A percentile compares a stretch with the other conserved stretches of the same genome.
Conservation (phyloP, 2,888 invertebrate species). For the Drosophila paramelanica region DNA sequence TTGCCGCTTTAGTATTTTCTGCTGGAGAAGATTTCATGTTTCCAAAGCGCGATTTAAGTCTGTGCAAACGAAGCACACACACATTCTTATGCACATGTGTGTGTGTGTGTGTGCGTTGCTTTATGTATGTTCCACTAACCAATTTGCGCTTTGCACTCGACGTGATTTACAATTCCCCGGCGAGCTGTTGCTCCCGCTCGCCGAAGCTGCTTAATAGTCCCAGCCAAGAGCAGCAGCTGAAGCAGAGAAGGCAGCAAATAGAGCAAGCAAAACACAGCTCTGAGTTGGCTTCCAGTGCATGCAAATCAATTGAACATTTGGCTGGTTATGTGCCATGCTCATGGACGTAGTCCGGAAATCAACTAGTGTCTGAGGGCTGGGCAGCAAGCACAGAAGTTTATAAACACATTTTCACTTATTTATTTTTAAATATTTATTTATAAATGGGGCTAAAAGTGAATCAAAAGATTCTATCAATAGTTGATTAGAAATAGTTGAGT, state of each 20-base stretch:
- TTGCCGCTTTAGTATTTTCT: constrained; percentile 55
- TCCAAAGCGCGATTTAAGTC: constrained; percentile 63
- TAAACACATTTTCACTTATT: too few species aligned
- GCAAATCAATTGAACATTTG: constrained; percentile 78
- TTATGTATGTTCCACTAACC: constrained; percentile 65
- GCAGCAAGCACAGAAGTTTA: too few species aligned
- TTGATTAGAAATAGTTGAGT: too few species aligned
- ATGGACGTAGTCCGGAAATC: constrained; percentile 1
- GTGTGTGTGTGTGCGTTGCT: constrained; percentile 21
- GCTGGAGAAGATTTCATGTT: constrained; percentile 59
- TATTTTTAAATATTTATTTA: too few species aligned
- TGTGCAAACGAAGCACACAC: constrained; percentile 24
- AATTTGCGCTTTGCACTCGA: constrained; percentile 71
- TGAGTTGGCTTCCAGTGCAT: constrained; percentile 41
- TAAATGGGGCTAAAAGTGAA: too few species aligned
- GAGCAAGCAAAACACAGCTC: constrained; percentile 15
- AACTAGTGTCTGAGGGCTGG: neutral
- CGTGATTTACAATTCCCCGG: constrained; percentile 78
- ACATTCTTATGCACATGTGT: constrained; percentile 2
- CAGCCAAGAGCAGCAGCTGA: constrained; percentile 19
- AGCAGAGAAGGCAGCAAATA: constrained; percentile 4
- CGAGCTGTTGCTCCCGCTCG: constrained; percentile 60
- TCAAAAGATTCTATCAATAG: too few species aligned
- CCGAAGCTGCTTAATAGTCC: constrained; percentile 45
- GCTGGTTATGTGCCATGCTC: constrained; percentile 19